Evolutionary conservation across 2,797 vertebrate species (phyloP), one percentile per base, ranked within the genome.

Genomic region (Mallotus villosus): DNA sequence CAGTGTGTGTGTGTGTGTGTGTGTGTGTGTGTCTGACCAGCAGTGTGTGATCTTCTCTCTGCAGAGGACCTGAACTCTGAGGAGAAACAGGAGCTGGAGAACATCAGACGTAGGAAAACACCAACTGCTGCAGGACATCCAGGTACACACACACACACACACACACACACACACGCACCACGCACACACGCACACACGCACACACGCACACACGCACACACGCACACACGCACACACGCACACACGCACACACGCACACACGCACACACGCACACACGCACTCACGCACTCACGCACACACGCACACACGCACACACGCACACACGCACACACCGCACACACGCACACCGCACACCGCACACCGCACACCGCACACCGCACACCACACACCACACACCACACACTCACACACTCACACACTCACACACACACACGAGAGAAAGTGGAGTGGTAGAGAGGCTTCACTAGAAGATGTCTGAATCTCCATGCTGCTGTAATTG

Each of bases 51-150:
- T 41, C 59, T 41, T 27, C 14, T 59, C 76, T 21, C 80, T 97
- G 97, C 97, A 74, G 94, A 94, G 80, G 97, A 98, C 91, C 93
- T 98, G 87, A 97, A 95, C 60, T 94, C 95, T 2, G 96, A 97
- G 84, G 97, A 98, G 90, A 94, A 93, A 78, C 93, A 96, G 90
- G 97, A 98, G 77, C 90, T 98, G 88, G 96, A 97, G 87, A 96
- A 94, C 89, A 98, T 98, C 79, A 94, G 95, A 29, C 93, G 95
- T 63, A 92, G 97, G 71, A 98, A 98, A 98, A 92, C 93, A 96
- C 87, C 97, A 98, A 85, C 94, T 98, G 74, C 94, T 97, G 85
- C 95, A 95, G 21, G 97, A 98, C 93, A 98, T 98, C 86, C 95
- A 98, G 93, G 97, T 98, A 83, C 46, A 63, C 70, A 24, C 70